Evolutionary conservation across 2,888 invertebrate genomes (phyloP), one percentile per base, ranked within the genome.

Genomic region (Drosophila cognata): DNA sequence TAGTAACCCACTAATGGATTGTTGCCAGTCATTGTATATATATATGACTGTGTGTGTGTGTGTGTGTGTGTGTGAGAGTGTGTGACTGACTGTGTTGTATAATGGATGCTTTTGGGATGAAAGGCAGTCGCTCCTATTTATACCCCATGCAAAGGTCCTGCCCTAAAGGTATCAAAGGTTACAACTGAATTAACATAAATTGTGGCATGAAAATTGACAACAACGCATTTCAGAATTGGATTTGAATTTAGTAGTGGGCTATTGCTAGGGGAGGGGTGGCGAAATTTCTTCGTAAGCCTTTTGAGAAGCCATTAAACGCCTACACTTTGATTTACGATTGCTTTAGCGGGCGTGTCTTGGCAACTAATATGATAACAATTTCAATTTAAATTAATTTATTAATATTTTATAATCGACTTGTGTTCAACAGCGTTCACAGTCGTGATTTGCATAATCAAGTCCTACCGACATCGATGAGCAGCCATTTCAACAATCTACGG

Each of bases 391-490:
- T 85, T 83, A 85, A 89, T 86, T 80, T 77, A 85, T 87, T 83
- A 85, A 87, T 89, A 87, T 79, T 88, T 86, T 88, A 89, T 85
- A 89, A 85, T 89, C 88, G 85, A 76, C 73, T 76, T 83, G 57
- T 55, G 58, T 53, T 53, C 58, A 43, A 63, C 28, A 10, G 50
- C 18, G 43, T 52, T 52, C 29, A 28, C 48, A 59, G 51, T 31
- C 65, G 81, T 82, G 88, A 87, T 87, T 89, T 89, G 85, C 86
- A 86, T 89, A 81, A 81, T 88, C 77, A 73, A 74, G 67, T 55
- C 68, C 48, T 50, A 71, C 67, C 66, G 62, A 59, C 71, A 79
- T 71, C 75, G 71, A 69, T 65, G 71, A 51, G 58, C 59, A 63
- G 41, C 51, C 55, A 77, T 67, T 71, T 67, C 38, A 63, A 53